Evolutionary conservation across 2,888 invertebrate genomes (phyloP).

Genomic region (Cheiracanthium punctorium): DNA sequence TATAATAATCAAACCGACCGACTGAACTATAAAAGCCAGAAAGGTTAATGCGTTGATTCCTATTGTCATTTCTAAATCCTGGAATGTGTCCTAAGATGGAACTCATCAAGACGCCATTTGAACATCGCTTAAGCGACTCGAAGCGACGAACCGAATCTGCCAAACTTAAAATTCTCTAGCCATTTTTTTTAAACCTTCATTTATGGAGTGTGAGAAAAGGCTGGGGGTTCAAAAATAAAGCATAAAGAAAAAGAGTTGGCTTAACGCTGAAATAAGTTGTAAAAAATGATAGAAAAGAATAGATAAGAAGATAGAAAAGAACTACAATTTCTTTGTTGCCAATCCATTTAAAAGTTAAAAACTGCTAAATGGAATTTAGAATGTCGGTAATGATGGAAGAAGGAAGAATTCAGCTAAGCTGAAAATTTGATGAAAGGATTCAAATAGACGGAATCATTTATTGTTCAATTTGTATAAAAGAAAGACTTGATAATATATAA

Average conservation of each 20-base stretch:
- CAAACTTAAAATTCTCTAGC: background rate
- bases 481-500: too few species aligned
- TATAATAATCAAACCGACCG: background rate
- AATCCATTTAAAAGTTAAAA: background rate
- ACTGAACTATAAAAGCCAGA: background rate
- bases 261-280: background rate
- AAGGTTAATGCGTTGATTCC: slow-evolving; percentile 2
- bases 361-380: background rate
- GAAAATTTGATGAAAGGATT: background rate
- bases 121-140: background rate
- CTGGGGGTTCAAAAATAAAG: too few species aligned
- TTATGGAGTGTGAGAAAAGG: too few species aligned
- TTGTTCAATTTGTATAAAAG: too few species aligned
- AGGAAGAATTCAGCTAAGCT: background rate
- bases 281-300: background rate
- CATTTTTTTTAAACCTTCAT: too few species aligned
- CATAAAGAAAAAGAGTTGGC: too few species aligned
- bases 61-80: background rate
- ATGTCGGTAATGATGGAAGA: slow-evolving; percentile 5
- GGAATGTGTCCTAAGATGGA: background rate
- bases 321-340: background rate
- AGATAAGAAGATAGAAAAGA: too few species aligned
- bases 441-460: too few species aligned
- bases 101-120: background rate
- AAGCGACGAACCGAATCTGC: background rate